These are phyloP conservation scores for Cyprinus carpio DNA, from an alignment of 2,113 vertebrate genomes.

Conservation along the genomic window DNA sequence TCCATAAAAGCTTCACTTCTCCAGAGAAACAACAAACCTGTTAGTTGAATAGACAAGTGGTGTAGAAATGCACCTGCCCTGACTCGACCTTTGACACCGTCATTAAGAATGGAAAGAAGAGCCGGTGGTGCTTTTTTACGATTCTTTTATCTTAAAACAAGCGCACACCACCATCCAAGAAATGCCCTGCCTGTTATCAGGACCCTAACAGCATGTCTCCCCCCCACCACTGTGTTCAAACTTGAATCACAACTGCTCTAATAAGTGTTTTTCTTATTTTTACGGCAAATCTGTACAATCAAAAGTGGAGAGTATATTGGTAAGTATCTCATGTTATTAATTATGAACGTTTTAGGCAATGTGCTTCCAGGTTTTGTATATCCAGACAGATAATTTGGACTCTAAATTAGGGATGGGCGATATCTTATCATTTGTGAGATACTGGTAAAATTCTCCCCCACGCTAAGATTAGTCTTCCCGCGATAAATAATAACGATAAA, in stretches of 20 bases:
- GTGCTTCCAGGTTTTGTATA: neutral
- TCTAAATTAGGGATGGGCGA: too few relatives aligned
- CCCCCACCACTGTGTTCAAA: neutral
- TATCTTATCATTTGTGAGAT: too few relatives aligned
- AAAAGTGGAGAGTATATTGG: conserved; percentile 99
- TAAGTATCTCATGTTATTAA: conserved; percentile 75
- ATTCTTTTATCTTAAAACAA: neutral
- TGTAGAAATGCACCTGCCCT: neutral
- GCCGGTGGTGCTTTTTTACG: neutral
- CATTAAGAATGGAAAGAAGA: neutral
- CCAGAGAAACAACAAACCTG: neutral
- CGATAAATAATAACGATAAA: too few relatives aligned
- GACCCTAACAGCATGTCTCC: neutral
- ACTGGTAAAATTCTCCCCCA: too few relatives aligned
- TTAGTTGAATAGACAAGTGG: neutral
- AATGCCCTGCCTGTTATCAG: neutral
- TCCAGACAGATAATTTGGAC: neutral
- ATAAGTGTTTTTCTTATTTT: conserved; percentile 63
- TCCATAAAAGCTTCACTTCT: neutral
- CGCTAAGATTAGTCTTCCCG: too few relatives aligned
- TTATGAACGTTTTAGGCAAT: neutral
- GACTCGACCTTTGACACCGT: neutral
- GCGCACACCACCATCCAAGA: neutral
- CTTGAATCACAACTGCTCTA: neutral
- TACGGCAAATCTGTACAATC: conserved; percentile 99